Evolutionary conservation across 2,113 vertebrate species (phyloP).

Genomic region (Epinephelus lanceolatus): DNA sequence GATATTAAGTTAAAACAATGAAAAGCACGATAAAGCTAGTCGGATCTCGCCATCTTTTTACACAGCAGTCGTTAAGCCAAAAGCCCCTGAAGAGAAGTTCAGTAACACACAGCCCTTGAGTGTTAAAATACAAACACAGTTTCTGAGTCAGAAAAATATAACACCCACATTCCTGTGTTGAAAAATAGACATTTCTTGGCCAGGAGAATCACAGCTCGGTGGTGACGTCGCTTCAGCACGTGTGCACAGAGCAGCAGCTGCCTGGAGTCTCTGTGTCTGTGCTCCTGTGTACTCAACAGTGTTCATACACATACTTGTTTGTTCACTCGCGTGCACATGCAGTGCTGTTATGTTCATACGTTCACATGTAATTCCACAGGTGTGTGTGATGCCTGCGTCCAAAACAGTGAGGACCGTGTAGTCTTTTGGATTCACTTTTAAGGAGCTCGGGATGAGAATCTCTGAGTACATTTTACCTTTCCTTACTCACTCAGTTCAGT

Average conservation of each 20-base stretch:
- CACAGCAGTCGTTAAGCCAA: conserved; percentile 69
- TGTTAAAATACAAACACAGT: conserved; percentile 68
- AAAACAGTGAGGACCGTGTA: conserved; percentile 20
- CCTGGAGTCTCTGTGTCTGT: conserved; percentile 65
- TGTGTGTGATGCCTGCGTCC: conserved; percentile 18
- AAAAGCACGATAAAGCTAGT: conserved; percentile 75
- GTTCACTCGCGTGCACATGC: conserved; percentile 49
- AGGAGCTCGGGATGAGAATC: conserved; percentile 3
- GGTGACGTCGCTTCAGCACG: conserved; percentile 46
- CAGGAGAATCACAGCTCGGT: conserved; percentile 61
- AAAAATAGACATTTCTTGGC: conserved; percentile 82
- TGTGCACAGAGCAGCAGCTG: conserved; percentile 72
- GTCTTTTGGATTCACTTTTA: not conserved
- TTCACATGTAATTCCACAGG: conserved; percentile 22
- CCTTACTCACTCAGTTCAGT: not conserved
- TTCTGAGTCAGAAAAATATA: conserved; percentile 75
- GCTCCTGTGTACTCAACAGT: conserved; percentile 43
- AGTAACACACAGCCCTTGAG: conserved; percentile 82
- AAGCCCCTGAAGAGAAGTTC: conserved; percentile 72
- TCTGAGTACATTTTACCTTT: not conserved
- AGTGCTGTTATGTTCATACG: conserved; percentile 41
- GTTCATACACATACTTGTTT: conserved; percentile 28
- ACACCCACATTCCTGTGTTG: conserved; percentile 76
- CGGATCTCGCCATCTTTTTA: conserved; percentile 51
- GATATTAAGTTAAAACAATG: conserved; percentile 61